Evolutionary conservation across 2,888 invertebrate species (phyloP).

Genomic region (Meliscaeva auricollis): DNA sequence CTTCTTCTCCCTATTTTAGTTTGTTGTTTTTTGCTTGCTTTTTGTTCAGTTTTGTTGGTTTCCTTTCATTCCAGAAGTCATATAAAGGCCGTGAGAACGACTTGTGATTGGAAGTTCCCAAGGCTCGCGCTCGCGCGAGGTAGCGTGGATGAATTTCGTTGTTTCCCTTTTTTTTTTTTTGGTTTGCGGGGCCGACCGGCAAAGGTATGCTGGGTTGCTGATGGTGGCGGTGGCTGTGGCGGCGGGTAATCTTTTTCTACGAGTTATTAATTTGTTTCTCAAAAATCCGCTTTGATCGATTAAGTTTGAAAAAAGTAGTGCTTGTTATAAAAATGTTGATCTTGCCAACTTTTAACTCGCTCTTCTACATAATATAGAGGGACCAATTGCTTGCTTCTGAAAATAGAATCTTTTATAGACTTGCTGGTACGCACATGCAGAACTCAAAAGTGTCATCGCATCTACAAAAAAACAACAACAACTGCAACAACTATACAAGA

Average conservation of each 20-base stretch:
- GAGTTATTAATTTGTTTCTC: slow-evolving; percentile 63
- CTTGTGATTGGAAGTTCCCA: slow-evolving; percentile 77
- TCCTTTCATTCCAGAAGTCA: slow-evolving; percentile 77
- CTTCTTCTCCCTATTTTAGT: slow-evolving; percentile 34
- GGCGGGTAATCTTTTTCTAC: slow-evolving; percentile 49
- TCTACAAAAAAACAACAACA: background rate
- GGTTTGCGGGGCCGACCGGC: slow-evolving; percentile 5
- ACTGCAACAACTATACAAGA: background rate
- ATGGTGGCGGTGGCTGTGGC: no score
- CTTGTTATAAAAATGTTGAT: slow-evolving; percentile 38
- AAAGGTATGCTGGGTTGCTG: background rate
- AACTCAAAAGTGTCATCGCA: slow-evolving; percentile 51
- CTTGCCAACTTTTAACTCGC: slow-evolving; percentile 13
- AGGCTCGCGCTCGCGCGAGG: slow-evolving; percentile 78
- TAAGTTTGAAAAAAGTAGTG: slow-evolving; percentile 22
- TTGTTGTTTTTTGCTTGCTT: background rate
- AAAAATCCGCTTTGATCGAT: slow-evolving; percentile 63
- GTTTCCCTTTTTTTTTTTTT: slow-evolving; percentile 36
- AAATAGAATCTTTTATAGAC: slow-evolving; percentile 40
- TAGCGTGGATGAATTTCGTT: slow-evolving; percentile 48
- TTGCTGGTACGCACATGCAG: slow-evolving; percentile 3
- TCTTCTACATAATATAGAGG: background rate
- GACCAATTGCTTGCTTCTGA: slow-evolving; percentile 6
- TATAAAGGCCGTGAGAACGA: slow-evolving; percentile 79
- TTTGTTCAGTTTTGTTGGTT: slow-evolving; percentile 51